A percentile compares a stretch with the other conserved stretches of the same genome.
These are phyloP conservation scores for Leucosticte australis DNA, from an alignment of 2,113 vertebrate species.

Conservation along the genomic window DNA sequence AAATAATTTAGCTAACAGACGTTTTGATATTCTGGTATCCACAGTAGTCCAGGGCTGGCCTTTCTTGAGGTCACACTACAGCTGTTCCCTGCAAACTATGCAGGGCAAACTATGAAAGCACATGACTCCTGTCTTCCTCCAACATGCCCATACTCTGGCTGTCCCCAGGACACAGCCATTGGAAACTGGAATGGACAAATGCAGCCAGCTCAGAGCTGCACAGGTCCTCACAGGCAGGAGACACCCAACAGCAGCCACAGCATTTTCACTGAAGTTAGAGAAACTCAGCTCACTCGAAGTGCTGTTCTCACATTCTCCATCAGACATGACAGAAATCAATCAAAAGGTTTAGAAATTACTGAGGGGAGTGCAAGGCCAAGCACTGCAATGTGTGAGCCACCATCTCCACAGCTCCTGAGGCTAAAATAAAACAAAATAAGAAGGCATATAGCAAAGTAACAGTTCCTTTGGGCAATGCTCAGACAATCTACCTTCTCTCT, in stretches of 20 bases:
- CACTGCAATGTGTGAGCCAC: background rate
- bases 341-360: background rate
- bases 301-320: background rate
- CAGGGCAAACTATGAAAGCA: background rate
- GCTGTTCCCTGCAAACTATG: background rate
- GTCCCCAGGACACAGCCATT: rapidly evolving
- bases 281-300: background rate
- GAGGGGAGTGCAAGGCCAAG: background rate
- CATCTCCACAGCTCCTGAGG: background rate
- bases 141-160: background rate
- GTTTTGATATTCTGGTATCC: background rate
- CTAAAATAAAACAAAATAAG: background rate
- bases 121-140: background rate
- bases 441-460: background rate
- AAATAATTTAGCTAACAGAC: background rate
- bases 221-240: rapidly evolving
- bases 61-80: background rate
- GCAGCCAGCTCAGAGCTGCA: background rate
- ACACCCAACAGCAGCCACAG: background rate
- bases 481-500: background rate
- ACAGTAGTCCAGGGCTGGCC: background rate
- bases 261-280: background rate
- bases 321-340: rapidly evolving
- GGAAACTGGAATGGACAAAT: background rate
- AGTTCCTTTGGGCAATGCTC: background rate